A percentile compares a stretch with the other conserved stretches of the same genome.
phyloP scores from a whole-genome alignment of 1,140 invertebrate genomes.

The Meteorus sp. region DNA sequence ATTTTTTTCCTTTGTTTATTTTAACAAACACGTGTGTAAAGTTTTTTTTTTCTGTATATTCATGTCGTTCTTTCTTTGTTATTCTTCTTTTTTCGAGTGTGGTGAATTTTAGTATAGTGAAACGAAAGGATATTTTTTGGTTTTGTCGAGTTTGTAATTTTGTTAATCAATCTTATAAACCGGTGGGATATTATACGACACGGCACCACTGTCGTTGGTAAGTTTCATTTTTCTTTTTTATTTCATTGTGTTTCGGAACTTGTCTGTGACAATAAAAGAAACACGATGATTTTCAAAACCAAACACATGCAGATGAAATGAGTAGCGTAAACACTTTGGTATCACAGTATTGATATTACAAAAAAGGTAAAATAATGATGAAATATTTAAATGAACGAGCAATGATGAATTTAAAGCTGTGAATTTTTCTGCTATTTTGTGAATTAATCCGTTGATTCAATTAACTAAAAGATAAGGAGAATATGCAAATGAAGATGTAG shows the following conservation, averaged over 20 bases:
- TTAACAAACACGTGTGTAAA: too few species aligned
- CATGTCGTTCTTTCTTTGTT: too few species aligned
- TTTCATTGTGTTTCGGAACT: too few species aligned
- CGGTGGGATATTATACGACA: slow-evolving; percentile 26
- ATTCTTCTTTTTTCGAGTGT: neutral
- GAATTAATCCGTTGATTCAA: slow-evolving; percentile 39
- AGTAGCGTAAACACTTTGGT: too few species aligned
- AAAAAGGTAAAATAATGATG: too few species aligned
- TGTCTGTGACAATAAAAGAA: too few species aligned
- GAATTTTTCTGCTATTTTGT: too few species aligned
- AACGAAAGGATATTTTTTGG: neutral
- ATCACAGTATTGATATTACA: too few species aligned
- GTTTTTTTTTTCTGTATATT: too few species aligned
- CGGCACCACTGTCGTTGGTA: slow-evolving; percentile 35
- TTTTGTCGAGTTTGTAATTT: neutral
- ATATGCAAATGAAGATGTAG: neutral
- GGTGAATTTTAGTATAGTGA: neutral
- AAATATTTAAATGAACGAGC: too few species aligned
- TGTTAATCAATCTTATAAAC: too few species aligned
- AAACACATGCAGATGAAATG: slow-evolving; percentile 33
- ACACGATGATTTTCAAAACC: slow-evolving; percentile 13
- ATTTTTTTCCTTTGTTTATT: neutral
- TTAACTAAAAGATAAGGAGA: slow-evolving; percentile 38
- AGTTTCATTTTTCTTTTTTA: slow-evolving; percentile 32
- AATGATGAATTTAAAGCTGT: too few species aligned